These are phyloP conservation scores for Spatula clypeata DNA, from an alignment of 2,797 vertebrate genomes.

Conservation along the genomic window DNA sequence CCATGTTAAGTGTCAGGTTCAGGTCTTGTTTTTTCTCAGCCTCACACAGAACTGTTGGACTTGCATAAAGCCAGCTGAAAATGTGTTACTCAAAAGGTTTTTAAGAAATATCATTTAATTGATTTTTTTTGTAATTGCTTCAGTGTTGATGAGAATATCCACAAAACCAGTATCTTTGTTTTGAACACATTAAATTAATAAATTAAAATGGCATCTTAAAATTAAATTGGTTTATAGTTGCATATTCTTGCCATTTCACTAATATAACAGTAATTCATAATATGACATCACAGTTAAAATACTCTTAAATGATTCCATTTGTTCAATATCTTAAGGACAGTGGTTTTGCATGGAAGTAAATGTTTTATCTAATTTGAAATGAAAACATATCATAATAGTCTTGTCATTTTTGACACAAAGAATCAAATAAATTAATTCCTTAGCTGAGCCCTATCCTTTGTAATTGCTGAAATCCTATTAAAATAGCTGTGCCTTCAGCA, in stretches of 20 bases:
- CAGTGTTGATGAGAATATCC: background rate
- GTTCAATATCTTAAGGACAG: background rate
- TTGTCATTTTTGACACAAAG: background rate
- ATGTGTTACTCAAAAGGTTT: background rate
- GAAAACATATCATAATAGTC: background rate
- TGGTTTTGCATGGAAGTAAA: background rate
- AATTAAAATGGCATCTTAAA: background rate
- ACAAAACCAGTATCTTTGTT: background rate
- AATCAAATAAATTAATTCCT: background rate
- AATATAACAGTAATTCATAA: background rate
- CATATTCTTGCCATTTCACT: background rate
- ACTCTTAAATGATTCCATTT: background rate
- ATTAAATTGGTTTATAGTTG: background rate
- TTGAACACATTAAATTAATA: background rate
- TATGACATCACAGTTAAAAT: background rate
- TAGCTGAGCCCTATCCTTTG: background rate
- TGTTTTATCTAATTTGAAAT: background rate
- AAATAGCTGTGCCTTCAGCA: background rate
- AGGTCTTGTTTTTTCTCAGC: background rate
- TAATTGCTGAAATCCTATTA: background rate
- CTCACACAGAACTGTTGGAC: background rate
- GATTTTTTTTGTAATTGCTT: background rate
- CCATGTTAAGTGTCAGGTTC: fast-evolving
- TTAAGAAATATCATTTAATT: background rate
- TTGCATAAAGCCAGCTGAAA: background rate